Base-by-base conservation (phyloP, 2,113 vertebrate species). In the Scytalopus superciliaris region DNA sequence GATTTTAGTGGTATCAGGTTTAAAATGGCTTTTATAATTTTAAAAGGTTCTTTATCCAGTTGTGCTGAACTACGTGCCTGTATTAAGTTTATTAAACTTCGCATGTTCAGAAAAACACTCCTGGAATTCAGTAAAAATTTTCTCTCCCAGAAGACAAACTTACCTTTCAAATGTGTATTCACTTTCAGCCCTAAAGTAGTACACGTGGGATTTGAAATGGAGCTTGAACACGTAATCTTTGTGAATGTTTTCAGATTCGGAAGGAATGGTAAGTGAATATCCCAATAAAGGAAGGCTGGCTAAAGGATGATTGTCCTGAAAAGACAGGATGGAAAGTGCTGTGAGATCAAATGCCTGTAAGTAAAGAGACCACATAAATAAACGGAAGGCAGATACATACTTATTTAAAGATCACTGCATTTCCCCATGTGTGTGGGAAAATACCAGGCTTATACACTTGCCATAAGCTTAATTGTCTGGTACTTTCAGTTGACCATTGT, bases 191-290 rank as follows among this genome's bases (percentile, higher is more conserved):
- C 99, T 98, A 98, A 99, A 99, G 96, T 99, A 99, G 97, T 99
- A 99, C 91, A 99, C 98, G 3, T 99, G 99, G 95, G 99, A 99
- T 97, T 99, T 99, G 98, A 99, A 99, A 89, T 99, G 99, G 59
- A 99, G 98, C 95, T 99, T 99, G 98, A 99, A 99, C 83, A 99
- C 99, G 4, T 99, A 98, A 97, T 99, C 99, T 96, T 99, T 99
- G 97, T 99, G 99, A 97, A 99, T 99, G 97, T 99, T 99, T 97
- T 99, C 99, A 1, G 98, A 98, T 94, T 99, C 99, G 0, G 98
- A 98, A 91, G 99, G 99, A 83, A 99, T 97, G 90, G 99, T 99
- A 90, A 99, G 98, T 0, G 99, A 99, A 96, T 99, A 99, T 27
- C 99, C 99, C 88, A 99, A 90, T 96, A 99, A 96, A 42, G 99